Base-by-base conservation (phyloP, 2,113 vertebrate genomes). In the Esox niger region DNA sequence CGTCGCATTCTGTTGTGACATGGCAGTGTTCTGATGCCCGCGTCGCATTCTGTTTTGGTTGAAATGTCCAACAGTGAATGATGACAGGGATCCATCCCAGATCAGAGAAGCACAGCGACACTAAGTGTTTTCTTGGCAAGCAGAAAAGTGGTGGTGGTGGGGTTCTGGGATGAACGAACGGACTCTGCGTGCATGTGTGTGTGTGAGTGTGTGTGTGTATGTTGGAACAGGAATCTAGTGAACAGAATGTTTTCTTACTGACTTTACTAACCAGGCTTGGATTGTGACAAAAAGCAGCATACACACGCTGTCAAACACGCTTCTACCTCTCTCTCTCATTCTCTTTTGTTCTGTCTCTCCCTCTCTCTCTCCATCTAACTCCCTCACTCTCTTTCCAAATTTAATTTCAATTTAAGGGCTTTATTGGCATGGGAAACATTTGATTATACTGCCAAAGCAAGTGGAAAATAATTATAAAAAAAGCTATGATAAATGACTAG, bases 171-270 rank as follows among this genome's bases (percentile, higher is more conserved):
- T 38, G 8, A 38, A 38, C 11, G 35, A 38, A 38, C 11, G 35
- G 35, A 38, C 2, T 38, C 2, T 25, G n/a, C 23, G 52, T 54
- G 52, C 23, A 7, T 54, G 52, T 54, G 7, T 25, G 49, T 21
- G 8, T 21, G 49, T 54, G 49, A 21, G 49, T 54, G 20, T 54
- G 49, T 54, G 49, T 54, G 49, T 54, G 49, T 54, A n/a, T 55
- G n/a, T 55, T n/a, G 3, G 23, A 2, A 11, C 11, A 2, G 10
- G 9, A 6, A 25, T 25, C n/a, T 21, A 11, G 15, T 31, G 64
- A 26, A 35, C 52, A 47, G 64, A 55, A 33, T 15, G 57, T 49
- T 60, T 60, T 33, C 65, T 54, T 21, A 38, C 27, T 7, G 30
- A 31, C 23, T 56, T 5, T 52, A 25, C 8, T 58, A 11, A 3